A percentile compares a stretch with the other conserved stretches of the same genome.
These are phyloP conservation scores for Sitta carolinensis DNA, from an alignment of 2,797 vertebrate genomes.

Conservation along the genomic window DNA sequence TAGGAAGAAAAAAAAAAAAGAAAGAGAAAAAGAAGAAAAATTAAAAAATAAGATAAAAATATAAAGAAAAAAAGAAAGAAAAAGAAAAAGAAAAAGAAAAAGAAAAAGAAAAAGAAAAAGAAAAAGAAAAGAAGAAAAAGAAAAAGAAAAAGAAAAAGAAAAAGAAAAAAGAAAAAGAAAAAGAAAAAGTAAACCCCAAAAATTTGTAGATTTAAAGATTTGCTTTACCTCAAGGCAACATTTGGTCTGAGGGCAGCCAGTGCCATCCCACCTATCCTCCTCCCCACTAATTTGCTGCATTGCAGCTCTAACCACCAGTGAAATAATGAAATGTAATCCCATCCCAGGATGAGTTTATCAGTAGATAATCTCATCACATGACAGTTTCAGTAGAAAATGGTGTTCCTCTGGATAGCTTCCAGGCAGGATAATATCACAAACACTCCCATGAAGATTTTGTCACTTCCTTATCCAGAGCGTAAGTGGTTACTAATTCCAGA, in stretches of 20 bases:
- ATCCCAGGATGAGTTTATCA: conserved; percentile 26
- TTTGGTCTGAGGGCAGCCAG: not conserved
- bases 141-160: fast-evolving
- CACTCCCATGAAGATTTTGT: conserved; percentile 65
- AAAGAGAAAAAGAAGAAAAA: fast-evolving
- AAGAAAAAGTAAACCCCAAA: fast-evolving
- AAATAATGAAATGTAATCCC: conserved; percentile 29
- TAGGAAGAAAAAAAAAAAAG: not conserved
- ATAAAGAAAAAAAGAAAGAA: too few relatives aligned
- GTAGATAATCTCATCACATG: conserved; percentile 58
- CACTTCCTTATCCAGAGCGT: conserved; percentile 63
- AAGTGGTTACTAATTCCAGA: conserved; percentile 72
- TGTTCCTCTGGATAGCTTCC: conserved; percentile 51
- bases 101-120: fast-evolving
- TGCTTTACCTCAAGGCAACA: not conserved
- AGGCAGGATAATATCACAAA: conserved; percentile 62
- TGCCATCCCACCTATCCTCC: not conserved
- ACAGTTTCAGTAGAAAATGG: conserved; percentile 47
- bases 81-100: fast-evolving
- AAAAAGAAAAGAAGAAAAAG: too few relatives aligned
- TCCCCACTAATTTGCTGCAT: not conserved
- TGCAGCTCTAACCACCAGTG: not conserved
- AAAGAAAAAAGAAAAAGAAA: fast-evolving
- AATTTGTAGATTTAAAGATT: not conserved
- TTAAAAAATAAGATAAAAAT: fast-evolving